These are phyloP conservation scores for Coenonympha glycerion DNA, from an alignment of 2,888 invertebrate species.

Conservation along the genomic window DNA sequence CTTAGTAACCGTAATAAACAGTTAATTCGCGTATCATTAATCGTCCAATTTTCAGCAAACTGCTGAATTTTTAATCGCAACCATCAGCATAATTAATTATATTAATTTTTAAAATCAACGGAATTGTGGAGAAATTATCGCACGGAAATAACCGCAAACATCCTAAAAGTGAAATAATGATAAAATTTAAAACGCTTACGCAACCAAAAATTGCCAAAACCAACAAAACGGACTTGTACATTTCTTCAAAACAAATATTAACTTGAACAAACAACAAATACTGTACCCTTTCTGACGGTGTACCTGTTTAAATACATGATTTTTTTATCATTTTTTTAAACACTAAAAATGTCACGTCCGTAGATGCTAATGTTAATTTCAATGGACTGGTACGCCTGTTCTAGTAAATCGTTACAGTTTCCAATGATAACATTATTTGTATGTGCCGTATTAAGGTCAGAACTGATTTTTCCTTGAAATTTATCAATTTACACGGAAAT, in stretches of 20 bases:
- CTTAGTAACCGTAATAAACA: too few relatives aligned
- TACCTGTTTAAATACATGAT: conserved; percentile 31
- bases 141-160: too few relatives aligned
- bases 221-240: conserved; percentile 15
- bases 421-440: conserved; percentile 18
- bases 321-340: conserved; percentile 26
- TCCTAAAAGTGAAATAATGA: background rate
- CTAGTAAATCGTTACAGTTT: conserved; percentile 18
- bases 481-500: background rate
- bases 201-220: conserved; percentile 12
- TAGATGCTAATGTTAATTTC: conserved; percentile 36
- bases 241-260: conserved; percentile 9
- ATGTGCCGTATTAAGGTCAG: conserved; percentile 5
- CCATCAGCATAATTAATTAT: too few relatives aligned
- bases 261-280: conserved; percentile 11
- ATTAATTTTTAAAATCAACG: too few relatives aligned
- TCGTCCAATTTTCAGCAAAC: too few relatives aligned
- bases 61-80: too few relatives aligned
- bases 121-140: too few relatives aligned
- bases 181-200: conserved; percentile 15
- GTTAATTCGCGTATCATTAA: too few relatives aligned
- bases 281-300: conserved; percentile 6
- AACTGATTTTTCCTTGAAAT: background rate
- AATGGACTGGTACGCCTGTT: conserved; percentile 25
- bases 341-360: conserved; percentile 45